Evolutionary conservation across 2,797 vertebrate species (phyloP), one percentile per base, ranked within the genome.

Genomic region (Botia kubotai): DNA sequence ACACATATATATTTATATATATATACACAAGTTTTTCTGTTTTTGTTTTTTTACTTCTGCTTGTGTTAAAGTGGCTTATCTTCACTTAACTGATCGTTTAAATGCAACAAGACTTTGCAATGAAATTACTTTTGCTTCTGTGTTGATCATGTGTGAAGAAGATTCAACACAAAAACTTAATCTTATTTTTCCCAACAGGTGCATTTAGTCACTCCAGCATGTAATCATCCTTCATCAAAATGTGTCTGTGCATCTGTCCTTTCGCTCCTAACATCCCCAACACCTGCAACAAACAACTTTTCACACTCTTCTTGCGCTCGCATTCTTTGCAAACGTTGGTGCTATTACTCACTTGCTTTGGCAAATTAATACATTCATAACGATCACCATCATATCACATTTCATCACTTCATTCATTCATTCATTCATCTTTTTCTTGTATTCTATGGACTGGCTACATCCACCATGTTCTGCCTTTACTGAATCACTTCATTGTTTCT

Each of bases 161-260:
- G 50, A 55, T 55, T 23, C 14, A 23, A 26, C 2, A 26, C 1
- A 26, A 17, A 33, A 68, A 6, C 5, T 57, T 14, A 13, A 68
- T 19, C 21, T 50, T 67, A 19, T 33, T 7, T 65, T 43, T 43
- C 10, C 7, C 62, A 66, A 21, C 62, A 76, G 65, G 16, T 50
- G 69, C 0, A 50, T 50, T 69, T 14, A 4, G 13, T 21, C 13
- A 14, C 17, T 16, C 60, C 65, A 29, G 2, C 21, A 19, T 77
- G 21, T 48, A 69, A 77, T 77, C 39, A 36, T 19, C 1, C 23
- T 77, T 77, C 65, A 77, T 78, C 8, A 68, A 68, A 67, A 68
- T 57, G 26, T 46, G 33, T 11, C 43, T 10, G 0, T 17, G 7
- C 14, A 48, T 62, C 5, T 57, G 50, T 43, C 50, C 1, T 39